Percentiles rank a stretch among this genome's conserved stretches.
These are phyloP conservation scores for Malacosoma neustria DNA, from an alignment of 2,888 invertebrate genomes.

Conservation along the genomic window DNA sequence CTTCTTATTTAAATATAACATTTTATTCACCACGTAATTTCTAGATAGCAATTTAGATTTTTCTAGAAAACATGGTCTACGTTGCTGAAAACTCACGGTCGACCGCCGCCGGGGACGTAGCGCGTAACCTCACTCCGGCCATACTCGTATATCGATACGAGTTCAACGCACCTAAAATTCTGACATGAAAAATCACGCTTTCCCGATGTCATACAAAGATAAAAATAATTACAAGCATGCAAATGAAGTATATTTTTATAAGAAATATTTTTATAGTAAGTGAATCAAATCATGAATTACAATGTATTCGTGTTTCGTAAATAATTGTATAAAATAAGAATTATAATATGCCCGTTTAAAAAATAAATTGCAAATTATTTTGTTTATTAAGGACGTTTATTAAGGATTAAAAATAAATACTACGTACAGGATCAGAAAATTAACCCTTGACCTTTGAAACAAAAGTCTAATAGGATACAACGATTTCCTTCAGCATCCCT, in stretches of 20 bases:
- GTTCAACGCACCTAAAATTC: slow-evolving; percentile 35
- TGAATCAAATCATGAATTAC: too few relatives aligned
- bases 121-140: slow-evolving; percentile 3
- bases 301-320: not conserved
- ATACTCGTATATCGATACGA: slow-evolving; percentile 15
- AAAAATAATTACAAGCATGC: not conserved
- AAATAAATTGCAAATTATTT: not conserved
- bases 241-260: too few relatives aligned
- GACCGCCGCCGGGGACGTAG: not conserved
- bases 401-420: too few relatives aligned
- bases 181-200: slow-evolving; percentile 21
- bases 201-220: slow-evolving; percentile 17
- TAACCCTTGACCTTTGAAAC: slow-evolving; percentile 26
- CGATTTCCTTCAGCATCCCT: slow-evolving; percentile 19
- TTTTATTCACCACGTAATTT: too few relatives aligned
- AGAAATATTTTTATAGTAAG: too few relatives aligned
- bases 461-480: slow-evolving; percentile 17
- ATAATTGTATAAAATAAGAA: not conserved
- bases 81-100: not conserved
- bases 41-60: not conserved
- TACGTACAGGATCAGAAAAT: not conserved
- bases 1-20: too few relatives aligned
- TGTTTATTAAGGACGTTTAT: not conserved
- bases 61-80: not conserved
- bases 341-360: not conserved